Evolutionary conservation across 2,113 vertebrate genomes (phyloP).

Genomic region (Eretmochelys imbricata): DNA sequence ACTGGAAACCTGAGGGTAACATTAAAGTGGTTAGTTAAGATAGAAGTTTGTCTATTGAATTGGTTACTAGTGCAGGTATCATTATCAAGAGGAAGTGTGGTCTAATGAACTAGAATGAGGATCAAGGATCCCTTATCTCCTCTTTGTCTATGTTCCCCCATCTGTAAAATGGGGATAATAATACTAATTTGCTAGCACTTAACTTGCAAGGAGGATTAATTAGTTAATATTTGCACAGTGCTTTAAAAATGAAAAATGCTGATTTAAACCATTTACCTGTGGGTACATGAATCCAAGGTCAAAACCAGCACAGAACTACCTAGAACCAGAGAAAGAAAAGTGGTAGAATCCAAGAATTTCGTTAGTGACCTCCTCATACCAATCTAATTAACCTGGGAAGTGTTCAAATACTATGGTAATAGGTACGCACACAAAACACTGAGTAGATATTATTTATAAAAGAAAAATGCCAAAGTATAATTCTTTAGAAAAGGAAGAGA

Average conservation of each 20-base stretch:
- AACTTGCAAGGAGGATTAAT: slow-evolving; percentile 14
- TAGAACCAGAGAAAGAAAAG: neutral
- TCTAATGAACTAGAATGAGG: neutral
- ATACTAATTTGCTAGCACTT: neutral
- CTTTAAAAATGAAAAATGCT: neutral
- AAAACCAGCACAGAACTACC: rapidly evolving
- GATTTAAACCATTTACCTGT: neutral
- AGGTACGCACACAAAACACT: neutral
- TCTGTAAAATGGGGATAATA: neutral
- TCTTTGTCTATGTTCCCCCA: neutral
- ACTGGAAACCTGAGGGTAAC: neutral
- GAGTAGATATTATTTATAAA: neutral
- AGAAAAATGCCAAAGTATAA: neutral
- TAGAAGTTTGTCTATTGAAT: neutral
- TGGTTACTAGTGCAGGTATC: neutral
- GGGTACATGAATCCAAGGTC: neutral
- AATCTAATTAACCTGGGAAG: neutral
- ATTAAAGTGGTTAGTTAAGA: neutral
- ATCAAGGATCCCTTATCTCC: neutral
- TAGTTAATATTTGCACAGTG: neutral
- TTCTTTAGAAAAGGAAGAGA: neutral
- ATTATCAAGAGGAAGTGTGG: neutral
- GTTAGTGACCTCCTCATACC: rapidly evolving
- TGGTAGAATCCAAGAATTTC: neutral
- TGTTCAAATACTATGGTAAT: rapidly evolving